Conservation (phyloP, 2,888 invertebrate genomes). For the Luperina nickerlii region DNA sequence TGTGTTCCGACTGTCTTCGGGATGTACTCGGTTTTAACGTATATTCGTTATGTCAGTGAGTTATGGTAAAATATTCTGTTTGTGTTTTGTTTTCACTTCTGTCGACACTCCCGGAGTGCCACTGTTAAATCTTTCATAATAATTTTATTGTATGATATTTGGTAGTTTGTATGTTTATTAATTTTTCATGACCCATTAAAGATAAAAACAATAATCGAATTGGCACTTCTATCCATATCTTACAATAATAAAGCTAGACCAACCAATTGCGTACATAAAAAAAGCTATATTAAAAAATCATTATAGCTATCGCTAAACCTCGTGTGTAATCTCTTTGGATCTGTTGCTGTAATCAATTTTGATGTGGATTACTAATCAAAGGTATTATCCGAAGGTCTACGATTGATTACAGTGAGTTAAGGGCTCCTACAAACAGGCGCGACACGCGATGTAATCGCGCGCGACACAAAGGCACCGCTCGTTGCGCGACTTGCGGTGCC, state of each 20-base stretch:
- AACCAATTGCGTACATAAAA: conserved; percentile 8
- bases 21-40: too few relatives aligned
- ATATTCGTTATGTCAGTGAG: too few relatives aligned
- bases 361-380: conserved; percentile 84
- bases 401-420: conserved; percentile 63
- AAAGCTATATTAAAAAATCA: conserved; percentile 49
- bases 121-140: too few relatives aligned
- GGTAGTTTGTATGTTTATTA: too few relatives aligned
- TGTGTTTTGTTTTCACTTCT: too few relatives aligned
- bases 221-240: not conserved
- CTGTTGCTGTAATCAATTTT: conserved; percentile 78
- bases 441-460: too few relatives aligned
- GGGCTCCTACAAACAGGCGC: too few relatives aligned
- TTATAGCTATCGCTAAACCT: conserved; percentile 78
- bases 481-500: too few relatives aligned
- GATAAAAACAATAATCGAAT: not conserved
- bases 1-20: too few relatives aligned
- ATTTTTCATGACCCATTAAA: not conserved
- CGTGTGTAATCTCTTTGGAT: conserved; percentile 81
- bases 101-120: too few relatives aligned
- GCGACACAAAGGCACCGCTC: too few relatives aligned
- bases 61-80: too few relatives aligned
- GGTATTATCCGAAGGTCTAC: conserved; percentile 81
- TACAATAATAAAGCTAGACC: not conserved
- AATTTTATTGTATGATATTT: not conserved